A percentile compares a stretch with the other conserved stretches of the same genome.
These are phyloP conservation scores for Eira barbara DNA, from an alignment of 2,113 vertebrate genomes.

Conservation along the genomic window DNA sequence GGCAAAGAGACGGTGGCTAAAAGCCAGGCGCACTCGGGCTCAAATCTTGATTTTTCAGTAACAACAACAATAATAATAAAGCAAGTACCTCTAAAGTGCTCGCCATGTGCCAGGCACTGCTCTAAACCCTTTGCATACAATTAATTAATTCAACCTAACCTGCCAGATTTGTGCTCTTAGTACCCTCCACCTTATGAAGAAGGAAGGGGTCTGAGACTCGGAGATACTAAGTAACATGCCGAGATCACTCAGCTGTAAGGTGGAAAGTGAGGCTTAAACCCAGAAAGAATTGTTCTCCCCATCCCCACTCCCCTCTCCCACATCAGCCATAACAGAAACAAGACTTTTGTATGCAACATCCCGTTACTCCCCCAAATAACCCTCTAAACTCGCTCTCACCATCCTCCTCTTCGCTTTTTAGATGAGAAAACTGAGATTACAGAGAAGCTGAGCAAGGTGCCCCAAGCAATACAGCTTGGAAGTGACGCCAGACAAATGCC, in stretches of 20 bases:
- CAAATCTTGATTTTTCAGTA: not conserved
- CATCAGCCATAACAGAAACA: accelerated
- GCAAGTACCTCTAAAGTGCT: accelerated
- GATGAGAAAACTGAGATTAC: not conserved
- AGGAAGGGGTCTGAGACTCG: not conserved
- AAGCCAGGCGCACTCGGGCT: accelerated
- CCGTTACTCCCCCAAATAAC: not conserved
- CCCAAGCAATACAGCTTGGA: not conserved
- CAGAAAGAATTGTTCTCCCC: not conserved
- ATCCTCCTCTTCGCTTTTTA: not conserved
- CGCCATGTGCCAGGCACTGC: accelerated
- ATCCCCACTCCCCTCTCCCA: accelerated
- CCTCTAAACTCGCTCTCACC: accelerated
- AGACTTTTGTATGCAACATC: accelerated
- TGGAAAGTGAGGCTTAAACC: not conserved
- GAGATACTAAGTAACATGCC: not conserved
- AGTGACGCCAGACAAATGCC: accelerated
- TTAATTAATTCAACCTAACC: not conserved
- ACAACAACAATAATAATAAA: not conserved
- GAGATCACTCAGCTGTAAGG: not conserved
- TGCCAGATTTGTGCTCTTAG: not conserved
- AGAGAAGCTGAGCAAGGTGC: too few species aligned
- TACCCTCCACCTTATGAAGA: not conserved
- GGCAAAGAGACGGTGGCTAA: accelerated
- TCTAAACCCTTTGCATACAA: not conserved